Percentiles rank a stretch among this genome's conserved stretches.
Evolutionary conservation across 2,797 vertebrate species (phyloP).

Genomic region (Leuciscus waleckii): DNA sequence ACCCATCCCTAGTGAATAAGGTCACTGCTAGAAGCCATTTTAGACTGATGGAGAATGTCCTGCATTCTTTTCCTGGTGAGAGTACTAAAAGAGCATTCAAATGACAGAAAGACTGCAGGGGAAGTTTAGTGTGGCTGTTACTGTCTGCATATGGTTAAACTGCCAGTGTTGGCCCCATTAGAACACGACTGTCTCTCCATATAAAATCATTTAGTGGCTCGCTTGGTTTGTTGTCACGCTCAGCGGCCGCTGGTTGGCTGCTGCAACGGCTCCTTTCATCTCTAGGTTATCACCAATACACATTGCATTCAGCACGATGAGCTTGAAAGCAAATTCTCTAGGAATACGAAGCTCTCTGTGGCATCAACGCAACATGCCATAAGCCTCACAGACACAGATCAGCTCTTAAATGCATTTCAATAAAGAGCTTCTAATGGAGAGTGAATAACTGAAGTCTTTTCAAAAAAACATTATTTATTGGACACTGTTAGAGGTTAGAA

Average conservation of each 20-base stretch:
- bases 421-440: not conserved
- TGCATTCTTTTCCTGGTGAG: not conserved
- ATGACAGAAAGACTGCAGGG: not conserved
- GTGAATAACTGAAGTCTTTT: not conserved
- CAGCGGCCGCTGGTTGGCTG: not conserved
- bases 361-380: not conserved
- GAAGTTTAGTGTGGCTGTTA: not conserved
- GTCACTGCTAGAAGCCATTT: not conserved
- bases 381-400: not conserved
- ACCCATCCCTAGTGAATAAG: not conserved
- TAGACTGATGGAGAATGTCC: not conserved
- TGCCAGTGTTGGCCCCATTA: not conserved
- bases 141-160: conserved; percentile 10
- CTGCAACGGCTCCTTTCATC: not conserved
- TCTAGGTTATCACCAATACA: conserved; percentile 4
- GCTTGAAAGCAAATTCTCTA: conserved; percentile 18
- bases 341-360: not conserved
- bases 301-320: conserved; percentile 12
- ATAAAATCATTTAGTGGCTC: conserved; percentile 22
- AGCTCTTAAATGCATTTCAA: not conserved
- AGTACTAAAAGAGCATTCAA: conserved; percentile 3
- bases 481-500: not conserved
- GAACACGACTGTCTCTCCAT: conserved; percentile 6
- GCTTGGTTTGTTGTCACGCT: conserved; percentile 18
- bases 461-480: not conserved